Conservation (phyloP, 2,888 invertebrate genomes). For the Agonopterix arenella region DNA sequence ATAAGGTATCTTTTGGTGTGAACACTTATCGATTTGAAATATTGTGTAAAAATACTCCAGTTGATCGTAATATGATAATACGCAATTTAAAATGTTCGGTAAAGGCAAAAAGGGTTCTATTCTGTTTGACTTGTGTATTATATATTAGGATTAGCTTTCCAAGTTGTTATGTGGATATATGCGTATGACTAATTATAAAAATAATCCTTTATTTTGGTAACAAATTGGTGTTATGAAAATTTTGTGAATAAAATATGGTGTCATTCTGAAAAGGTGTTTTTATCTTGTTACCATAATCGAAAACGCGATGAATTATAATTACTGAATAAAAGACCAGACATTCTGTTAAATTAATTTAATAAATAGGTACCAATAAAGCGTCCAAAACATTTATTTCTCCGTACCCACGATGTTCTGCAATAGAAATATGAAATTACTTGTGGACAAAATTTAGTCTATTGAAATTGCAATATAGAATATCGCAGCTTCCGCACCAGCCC, state of each 20-base stretch:
- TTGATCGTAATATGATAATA: constrained; percentile 47
- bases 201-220: constrained; percentile 74
- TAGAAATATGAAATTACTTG: constrained; percentile 10
- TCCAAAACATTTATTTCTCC: constrained; percentile 37
- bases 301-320: background rate
- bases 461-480: too few species aligned
- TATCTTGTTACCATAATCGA: background rate
- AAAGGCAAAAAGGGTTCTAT: too few species aligned
- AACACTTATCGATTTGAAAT: constrained; percentile 26
- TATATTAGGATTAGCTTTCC: constrained; percentile 49
- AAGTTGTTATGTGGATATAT: constrained; percentile 65
- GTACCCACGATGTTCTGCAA: constrained; percentile 63
- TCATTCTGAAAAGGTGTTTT: constrained; percentile 51
- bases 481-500: too few species aligned
- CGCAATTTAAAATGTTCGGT: constrained; percentile 23
- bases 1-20: constrained; percentile 5
- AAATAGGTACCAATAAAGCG: too few species aligned
- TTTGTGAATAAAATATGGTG: constrained; percentile 75
- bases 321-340: too few species aligned
- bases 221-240: constrained; percentile 73
- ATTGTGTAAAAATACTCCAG: constrained; percentile 58
- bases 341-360: too few species aligned
- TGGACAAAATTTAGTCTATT: too few species aligned
- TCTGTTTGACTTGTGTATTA: constrained; percentile 22
- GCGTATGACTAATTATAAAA: constrained; percentile 70